Conservation (phyloP, 2,113 vertebrate genomes). For the Caracal caracal region DNA sequence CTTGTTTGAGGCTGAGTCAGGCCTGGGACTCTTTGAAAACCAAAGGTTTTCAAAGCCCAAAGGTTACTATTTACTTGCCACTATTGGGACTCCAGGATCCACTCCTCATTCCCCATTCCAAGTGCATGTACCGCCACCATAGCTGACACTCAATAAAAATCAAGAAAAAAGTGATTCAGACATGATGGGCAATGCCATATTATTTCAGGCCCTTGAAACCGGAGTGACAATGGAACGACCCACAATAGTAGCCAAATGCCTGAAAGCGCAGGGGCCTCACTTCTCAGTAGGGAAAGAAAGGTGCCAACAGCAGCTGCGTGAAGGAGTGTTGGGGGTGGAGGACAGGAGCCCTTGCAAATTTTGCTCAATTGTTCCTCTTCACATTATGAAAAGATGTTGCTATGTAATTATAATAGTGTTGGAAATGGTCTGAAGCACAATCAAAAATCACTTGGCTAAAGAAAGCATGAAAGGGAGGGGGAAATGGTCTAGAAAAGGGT, state of each 20-base stretch:
- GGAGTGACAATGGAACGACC: not conserved
- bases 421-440: not conserved
- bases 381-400: not conserved
- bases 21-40: not conserved
- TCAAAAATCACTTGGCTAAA: not conserved
- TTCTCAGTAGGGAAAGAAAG: not conserved
- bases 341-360: not conserved
- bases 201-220: not conserved
- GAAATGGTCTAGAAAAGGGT: not conserved
- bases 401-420: not conserved
- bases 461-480: not conserved
- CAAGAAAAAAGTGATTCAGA: not conserved
- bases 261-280: not conserved
- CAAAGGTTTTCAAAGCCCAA: not conserved
- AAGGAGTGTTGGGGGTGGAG: not conserved
- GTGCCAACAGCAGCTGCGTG: rapidly evolving
- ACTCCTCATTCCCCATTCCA: not conserved
- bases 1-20: not conserved
- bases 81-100: not conserved
- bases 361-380: not conserved
- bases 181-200: not conserved
- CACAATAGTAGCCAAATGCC: not conserved
- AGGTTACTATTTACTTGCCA: not conserved
- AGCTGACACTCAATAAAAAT: not conserved
- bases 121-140: rapidly evolving